These are phyloP conservation scores for Carassius carassius DNA, from an alignment of 2,113 vertebrate genomes.

Conservation along the genomic window DNA sequence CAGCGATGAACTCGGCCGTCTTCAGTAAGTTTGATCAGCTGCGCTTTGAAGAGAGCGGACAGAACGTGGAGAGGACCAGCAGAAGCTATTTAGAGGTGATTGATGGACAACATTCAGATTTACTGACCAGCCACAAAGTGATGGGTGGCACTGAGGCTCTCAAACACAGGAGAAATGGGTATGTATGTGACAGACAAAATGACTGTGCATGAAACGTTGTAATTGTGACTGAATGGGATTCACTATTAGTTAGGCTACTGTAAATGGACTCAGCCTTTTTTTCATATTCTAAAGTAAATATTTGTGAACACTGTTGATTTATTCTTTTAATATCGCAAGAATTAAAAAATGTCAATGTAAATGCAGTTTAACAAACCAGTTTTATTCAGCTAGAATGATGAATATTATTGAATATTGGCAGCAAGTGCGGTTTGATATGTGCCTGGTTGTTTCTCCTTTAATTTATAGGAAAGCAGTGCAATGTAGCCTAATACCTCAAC, in stretches of 20 bases:
- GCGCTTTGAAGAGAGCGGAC: constrained; percentile 87
- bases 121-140: constrained; percentile 81
- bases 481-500: neutral
- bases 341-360: neutral
- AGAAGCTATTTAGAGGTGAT: constrained; percentile 88
- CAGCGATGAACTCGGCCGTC: constrained; percentile 91
- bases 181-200: constrained; percentile 59
- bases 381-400: neutral
- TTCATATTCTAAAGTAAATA: neutral
- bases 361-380: neutral
- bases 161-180: constrained; percentile 88
- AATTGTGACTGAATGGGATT: neutral
- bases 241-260: neutral
- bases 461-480: neutral
- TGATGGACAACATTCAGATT: constrained; percentile 81
- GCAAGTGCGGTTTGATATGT: neutral
- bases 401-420: neutral
- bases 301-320: neutral
- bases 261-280: neutral
- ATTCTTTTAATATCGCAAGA: neutral
- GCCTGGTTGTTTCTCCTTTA: neutral
- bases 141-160: constrained; percentile 88
- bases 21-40: constrained; percentile 92
- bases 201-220: neutral
- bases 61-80: constrained; percentile 82